Evolutionary conservation across 2,888 invertebrate species (phyloP).

Genomic region (Psococerastis gibbosa): DNA sequence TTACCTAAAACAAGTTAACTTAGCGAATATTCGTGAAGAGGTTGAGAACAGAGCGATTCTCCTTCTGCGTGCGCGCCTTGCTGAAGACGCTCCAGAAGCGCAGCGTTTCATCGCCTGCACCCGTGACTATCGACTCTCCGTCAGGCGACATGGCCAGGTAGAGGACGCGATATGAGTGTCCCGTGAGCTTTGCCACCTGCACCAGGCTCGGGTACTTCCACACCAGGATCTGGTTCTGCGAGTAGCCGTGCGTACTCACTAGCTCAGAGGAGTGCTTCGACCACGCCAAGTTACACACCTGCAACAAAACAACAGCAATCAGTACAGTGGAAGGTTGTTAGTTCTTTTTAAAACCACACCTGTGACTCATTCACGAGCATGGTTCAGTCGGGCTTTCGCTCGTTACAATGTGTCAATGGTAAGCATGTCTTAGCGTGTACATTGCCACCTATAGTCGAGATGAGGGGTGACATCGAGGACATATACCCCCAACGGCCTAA

Average conservation of each 20-base stretch:
- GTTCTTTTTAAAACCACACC: too few species aligned
- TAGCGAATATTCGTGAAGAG: conserved; percentile 76
- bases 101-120: conserved; percentile 95
- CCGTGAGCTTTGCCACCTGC: conserved; percentile 80
- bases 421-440: too few species aligned
- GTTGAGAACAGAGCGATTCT: conserved; percentile 83
- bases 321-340: too few species aligned
- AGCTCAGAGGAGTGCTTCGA: conserved; percentile 95
- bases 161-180: conserved; percentile 88
- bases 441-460: too few species aligned
- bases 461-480: too few species aligned
- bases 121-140: conserved; percentile 96
- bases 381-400: too few species aligned
- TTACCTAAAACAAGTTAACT: too few species aligned
- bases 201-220: conserved; percentile 98
- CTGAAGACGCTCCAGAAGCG: conserved; percentile 99
- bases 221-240: conserved; percentile 94
- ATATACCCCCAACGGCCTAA: too few species aligned
- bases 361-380: too few species aligned
- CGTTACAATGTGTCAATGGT: too few species aligned
- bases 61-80: conserved; percentile 38
- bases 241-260: conserved; percentile 93
- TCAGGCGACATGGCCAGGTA: conserved; percentile 95
- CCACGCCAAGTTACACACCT: conserved; percentile 98
- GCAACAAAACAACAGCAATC: conserved; percentile 54